Conservation (phyloP, 1,140 invertebrate species). For the Metaphire vulgaris region DNA sequence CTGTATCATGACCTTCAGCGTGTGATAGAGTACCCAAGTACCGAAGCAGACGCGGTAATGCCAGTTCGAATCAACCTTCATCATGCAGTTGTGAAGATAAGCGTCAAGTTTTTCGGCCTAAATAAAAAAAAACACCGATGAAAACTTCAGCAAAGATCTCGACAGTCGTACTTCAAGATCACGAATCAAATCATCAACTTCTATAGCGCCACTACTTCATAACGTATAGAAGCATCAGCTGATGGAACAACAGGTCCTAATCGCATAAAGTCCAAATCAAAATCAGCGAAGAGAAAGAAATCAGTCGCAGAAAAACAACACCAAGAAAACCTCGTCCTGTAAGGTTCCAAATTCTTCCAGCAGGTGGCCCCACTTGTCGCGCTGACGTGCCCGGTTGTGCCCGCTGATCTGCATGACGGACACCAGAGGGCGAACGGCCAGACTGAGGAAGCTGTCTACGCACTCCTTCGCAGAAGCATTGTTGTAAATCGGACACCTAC, state of each 20-base stretch:
- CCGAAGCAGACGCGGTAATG: slow-evolving; percentile 80
- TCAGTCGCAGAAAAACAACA: neutral
- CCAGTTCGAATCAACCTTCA: slow-evolving; percentile 63
- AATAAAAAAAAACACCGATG: slow-evolving; percentile 39
- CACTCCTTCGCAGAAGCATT: slow-evolving; percentile 67
- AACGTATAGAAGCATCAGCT: too few species aligned
- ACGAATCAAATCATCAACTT: too few species aligned
- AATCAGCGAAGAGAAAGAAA: too few species aligned
- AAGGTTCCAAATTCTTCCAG: slow-evolving; percentile 80
- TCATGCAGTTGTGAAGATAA: slow-evolving; percentile 65
- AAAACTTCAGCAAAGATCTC: too few species aligned
- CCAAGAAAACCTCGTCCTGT: slow-evolving; percentile 66
- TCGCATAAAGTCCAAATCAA: neutral
- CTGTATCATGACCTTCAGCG: slow-evolving; percentile 89
- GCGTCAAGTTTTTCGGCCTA: slow-evolving; percentile 86
- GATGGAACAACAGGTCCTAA: too few species aligned
- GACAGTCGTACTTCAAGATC: too few species aligned
- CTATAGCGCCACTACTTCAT: too few species aligned
- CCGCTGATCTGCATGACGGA: slow-evolving; percentile 77
- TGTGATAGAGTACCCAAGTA: slow-evolving; percentile 93
- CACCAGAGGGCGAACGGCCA: slow-evolving; percentile 79
- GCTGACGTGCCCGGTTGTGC: slow-evolving; percentile 85
- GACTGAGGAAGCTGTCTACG: slow-evolving; percentile 78
- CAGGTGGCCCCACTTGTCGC: slow-evolving; percentile 83
- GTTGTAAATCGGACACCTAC: slow-evolving; percentile 44